Conservation (phyloP, 2,888 invertebrate species). For the Tetragonula carbonaria region DNA sequence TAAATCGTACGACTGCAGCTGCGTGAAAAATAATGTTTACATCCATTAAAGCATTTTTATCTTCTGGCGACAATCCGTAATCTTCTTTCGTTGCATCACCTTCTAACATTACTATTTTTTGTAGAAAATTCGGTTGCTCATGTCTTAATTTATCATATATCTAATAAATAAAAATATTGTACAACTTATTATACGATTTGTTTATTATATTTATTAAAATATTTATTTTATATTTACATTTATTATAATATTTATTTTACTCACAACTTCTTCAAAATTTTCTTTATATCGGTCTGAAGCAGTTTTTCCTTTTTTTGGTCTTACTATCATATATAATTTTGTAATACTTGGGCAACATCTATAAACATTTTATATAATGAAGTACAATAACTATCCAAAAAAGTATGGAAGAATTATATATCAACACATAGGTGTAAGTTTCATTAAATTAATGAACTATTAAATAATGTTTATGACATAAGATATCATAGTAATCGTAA, state of each 20-base stretch:
- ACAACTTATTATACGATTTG: not conserved
- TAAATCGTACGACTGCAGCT: conserved; percentile 91
- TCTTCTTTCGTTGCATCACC: conserved; percentile 85
- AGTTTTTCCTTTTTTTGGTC: conserved; percentile 81
- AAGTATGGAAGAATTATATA: not conserved
- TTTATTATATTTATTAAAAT: not conserved
- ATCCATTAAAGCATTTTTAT: conserved; percentile 84
- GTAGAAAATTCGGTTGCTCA: conserved; percentile 84
- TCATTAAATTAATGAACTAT: not conserved
- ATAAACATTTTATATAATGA: conserved; percentile 21
- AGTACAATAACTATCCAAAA: not conserved
- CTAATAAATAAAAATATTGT: conserved; percentile 75
- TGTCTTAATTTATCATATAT: conserved; percentile 85
- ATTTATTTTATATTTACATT: not conserved
- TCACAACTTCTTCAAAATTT: conserved; percentile 80
- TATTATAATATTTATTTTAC: conserved; percentile 51
- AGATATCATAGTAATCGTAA: not conserved
- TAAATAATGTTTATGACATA: not conserved
- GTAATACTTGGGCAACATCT: conserved; percentile 80
- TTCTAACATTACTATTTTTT: conserved; percentile 86
- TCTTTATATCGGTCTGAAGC: conserved; percentile 77
- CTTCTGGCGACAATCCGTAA: conserved; percentile 85
- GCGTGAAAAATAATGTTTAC: conserved; percentile 89
- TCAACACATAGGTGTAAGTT: too few species aligned
- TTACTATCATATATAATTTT: conserved; percentile 79